phyloP scores from a whole-genome alignment of 1,140 invertebrate species.

The Alviniconcha marisindica region DNA sequence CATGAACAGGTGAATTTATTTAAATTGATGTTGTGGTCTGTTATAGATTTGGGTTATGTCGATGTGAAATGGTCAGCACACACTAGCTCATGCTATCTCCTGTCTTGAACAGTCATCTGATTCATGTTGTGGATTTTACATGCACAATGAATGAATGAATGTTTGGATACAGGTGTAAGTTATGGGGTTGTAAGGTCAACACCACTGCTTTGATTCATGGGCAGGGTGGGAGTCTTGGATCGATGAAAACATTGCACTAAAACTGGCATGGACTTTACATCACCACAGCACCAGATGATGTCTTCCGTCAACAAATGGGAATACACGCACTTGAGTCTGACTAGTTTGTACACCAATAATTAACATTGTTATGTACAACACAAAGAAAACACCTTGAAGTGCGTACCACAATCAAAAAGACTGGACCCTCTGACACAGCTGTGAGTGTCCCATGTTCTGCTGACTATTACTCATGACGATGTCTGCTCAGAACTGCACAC shows the following conservation, averaged over 20 bases:
- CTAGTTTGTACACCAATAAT: constrained; percentile 23
- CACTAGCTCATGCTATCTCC: neutral
- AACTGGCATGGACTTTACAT: constrained; percentile 1
- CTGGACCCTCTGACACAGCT: too few relatives aligned
- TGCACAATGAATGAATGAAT: too few relatives aligned
- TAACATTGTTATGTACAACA: constrained; percentile 9
- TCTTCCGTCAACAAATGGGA: neutral
- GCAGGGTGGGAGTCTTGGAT: too few relatives aligned
- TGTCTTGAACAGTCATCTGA: neutral
- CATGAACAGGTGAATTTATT: too few relatives aligned
- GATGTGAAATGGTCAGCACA: too few relatives aligned
- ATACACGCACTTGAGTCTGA: neutral
- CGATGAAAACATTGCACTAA: constrained; percentile 12
- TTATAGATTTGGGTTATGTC: too few relatives aligned
- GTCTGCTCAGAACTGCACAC: too few relatives aligned
- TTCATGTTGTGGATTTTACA: neutral
- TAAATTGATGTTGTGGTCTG: too few relatives aligned
- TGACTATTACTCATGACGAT: too few relatives aligned
- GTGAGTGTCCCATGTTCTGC: too few relatives aligned
- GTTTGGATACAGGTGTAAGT: neutral
- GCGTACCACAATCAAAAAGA: too few relatives aligned
- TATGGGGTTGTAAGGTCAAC: neutral
- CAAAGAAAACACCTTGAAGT: too few relatives aligned
- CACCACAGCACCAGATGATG: constrained; percentile 12
- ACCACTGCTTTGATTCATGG: neutral